phyloP scores from a whole-genome alignment of 2,797 vertebrate genomes.

The Sus cebifrons region DNA sequence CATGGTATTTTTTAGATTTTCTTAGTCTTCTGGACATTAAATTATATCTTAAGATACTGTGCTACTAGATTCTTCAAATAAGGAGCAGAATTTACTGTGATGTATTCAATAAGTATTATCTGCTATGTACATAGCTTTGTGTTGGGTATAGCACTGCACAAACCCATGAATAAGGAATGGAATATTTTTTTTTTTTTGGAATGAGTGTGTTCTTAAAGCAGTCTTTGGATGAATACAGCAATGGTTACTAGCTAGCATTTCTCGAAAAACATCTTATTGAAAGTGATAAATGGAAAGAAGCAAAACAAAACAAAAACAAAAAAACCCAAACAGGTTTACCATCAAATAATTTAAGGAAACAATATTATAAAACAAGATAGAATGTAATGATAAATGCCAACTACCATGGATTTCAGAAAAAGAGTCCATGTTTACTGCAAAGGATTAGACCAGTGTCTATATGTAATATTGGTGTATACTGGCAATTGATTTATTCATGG shows the following conservation, averaged over 20 bases:
- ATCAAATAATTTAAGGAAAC: conserved; percentile 17
- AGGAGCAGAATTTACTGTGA: background rate
- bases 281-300: background rate
- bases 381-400: background rate
- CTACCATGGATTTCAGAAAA: background rate
- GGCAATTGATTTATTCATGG: background rate
- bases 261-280: background rate
- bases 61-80: background rate
- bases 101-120: background rate
- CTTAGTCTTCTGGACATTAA: conserved; percentile 32
- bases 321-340: background rate
- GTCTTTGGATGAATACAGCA: background rate
- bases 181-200: background rate
- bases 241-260: background rate
- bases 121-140: background rate
- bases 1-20: background rate
- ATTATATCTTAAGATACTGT: background rate
- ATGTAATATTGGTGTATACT: background rate
- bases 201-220: background rate
- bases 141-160: background rate
- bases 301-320: background rate
- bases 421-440: background rate
- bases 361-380: background rate
- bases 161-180: background rate
- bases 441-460: background rate